A percentile compares a stretch with the other conserved stretches of the same genome.
phyloP scores from a whole-genome alignment of 1,140 invertebrate species.

The Samia ricini region DNA sequence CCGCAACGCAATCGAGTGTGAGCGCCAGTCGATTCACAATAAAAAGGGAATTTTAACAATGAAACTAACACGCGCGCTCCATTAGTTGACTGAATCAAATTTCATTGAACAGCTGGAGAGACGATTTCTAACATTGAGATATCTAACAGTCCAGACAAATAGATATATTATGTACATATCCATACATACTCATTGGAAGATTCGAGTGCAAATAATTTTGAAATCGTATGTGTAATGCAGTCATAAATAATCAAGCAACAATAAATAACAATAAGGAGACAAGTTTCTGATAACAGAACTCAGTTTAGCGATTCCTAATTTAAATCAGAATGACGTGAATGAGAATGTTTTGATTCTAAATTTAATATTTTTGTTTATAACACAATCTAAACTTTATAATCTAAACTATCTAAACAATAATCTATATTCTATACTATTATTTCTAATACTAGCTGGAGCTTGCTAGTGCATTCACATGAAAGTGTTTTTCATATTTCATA shows the following conservation, averaged over 20 bases:
- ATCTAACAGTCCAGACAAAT: slow-evolving; percentile 33
- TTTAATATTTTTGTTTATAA: too few species aligned
- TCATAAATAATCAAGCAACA: slow-evolving; percentile 7
- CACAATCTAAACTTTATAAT: too few species aligned
- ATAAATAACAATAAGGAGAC: slow-evolving; percentile 8
- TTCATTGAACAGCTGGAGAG: slow-evolving; percentile 60
- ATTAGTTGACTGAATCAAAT: slow-evolving; percentile 66
- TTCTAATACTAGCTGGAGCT: too few species aligned
- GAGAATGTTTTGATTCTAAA: too few species aligned
- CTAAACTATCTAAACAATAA: too few species aligned
- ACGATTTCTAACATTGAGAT: slow-evolving; percentile 38
- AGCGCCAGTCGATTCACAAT: slow-evolving; percentile 16
- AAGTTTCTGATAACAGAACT: slow-evolving; percentile 4
- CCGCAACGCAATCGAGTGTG: slow-evolving; percentile 2
- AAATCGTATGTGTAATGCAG: slow-evolving; percentile 4
- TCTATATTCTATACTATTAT: too few species aligned
- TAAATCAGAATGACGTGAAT: too few species aligned
- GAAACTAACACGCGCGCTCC: slow-evolving; percentile 48
- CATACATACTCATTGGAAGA: slow-evolving; percentile 17
- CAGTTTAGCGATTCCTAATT: background rate
- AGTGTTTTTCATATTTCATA: too few species aligned
- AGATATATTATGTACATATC: too few species aligned
- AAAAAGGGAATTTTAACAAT: slow-evolving; percentile 38
- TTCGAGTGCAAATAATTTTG: background rate
- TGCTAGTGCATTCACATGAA: too few species aligned